These are phyloP conservation scores for Xestia sexstrigata DNA, from an alignment of 2,888 invertebrate genomes.

Conservation along the genomic window DNA sequence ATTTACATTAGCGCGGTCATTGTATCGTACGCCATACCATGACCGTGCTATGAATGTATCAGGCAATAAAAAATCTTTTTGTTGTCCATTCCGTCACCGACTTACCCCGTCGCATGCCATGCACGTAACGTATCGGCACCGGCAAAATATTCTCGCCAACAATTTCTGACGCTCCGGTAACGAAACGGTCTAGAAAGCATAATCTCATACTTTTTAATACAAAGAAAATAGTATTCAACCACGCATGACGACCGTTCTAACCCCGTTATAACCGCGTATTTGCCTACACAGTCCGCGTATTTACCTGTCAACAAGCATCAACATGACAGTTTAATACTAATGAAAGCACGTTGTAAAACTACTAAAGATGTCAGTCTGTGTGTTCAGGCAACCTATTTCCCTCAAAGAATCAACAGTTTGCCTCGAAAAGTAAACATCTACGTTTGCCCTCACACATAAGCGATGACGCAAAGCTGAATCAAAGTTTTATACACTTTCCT, in stretches of 20 bases:
- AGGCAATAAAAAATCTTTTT: too few species aligned
- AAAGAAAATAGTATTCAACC: neutral
- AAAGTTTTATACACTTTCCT: slow-evolving; percentile 29
- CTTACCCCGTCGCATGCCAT: too few species aligned
- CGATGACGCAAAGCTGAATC: slow-evolving; percentile 46
- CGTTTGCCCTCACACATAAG: slow-evolving; percentile 40
- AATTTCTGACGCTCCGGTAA: too few species aligned
- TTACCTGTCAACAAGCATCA: neutral
- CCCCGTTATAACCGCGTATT: neutral
- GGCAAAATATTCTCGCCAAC: too few species aligned
- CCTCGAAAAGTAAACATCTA: slow-evolving; percentile 31
- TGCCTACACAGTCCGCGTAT: neutral
- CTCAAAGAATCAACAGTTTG: slow-evolving; percentile 47
- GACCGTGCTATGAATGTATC: too few species aligned
- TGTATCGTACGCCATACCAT: too few species aligned
- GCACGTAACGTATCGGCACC: too few species aligned
- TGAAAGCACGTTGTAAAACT: slow-evolving; percentile 15
- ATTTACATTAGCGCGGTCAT: neutral
- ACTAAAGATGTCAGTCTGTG: slow-evolving; percentile 11
- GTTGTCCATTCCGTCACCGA: too few species aligned
- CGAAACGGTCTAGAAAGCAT: too few species aligned
- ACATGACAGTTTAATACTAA: slow-evolving; percentile 25
- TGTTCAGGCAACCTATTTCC: slow-evolving; percentile 37
- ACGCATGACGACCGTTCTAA: neutral
- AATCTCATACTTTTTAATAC: neutral